Evolutionary conservation across 2,797 vertebrate species (phyloP).

Genomic region (Microhierax caerulescens): DNA sequence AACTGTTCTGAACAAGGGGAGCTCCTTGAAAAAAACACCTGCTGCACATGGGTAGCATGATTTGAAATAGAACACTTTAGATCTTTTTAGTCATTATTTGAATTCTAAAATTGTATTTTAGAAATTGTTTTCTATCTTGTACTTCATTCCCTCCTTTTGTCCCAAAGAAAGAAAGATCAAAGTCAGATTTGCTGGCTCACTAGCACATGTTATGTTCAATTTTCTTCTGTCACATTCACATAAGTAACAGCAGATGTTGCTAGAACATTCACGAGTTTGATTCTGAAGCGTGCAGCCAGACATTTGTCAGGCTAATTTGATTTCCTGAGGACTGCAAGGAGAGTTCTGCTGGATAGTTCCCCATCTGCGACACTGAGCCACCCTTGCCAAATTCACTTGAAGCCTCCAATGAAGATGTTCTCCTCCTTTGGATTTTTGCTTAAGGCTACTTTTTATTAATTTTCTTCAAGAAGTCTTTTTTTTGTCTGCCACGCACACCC

Average conservation of each 20-base stretch:
- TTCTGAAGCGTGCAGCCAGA: conserved; percentile 37
- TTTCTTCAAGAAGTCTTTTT: background rate
- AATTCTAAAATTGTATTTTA: background rate
- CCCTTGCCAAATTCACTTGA: conserved; percentile 9
- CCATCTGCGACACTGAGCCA: background rate
- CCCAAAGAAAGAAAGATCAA: background rate
- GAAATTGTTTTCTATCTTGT: background rate
- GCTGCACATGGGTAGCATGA: background rate
- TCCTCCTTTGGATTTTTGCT: background rate
- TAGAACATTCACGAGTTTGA: conserved; percentile 25
- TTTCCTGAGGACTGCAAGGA: conserved; percentile 12
- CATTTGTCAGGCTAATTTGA: conserved; percentile 46
- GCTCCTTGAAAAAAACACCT: background rate
- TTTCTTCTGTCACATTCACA: background rate
- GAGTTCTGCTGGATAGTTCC: conserved; percentile 24
- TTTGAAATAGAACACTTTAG: background rate
- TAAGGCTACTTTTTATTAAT: background rate
- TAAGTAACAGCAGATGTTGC: conserved; percentile 49
- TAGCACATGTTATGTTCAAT: background rate
- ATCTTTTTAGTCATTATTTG: background rate
- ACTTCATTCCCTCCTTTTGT: background rate
- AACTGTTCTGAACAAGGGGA: background rate
- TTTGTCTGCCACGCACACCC: too few relatives aligned
- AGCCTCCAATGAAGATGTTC: conserved; percentile 4
- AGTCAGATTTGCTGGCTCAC: background rate